These are phyloP conservation scores for Aspidiotus rigidus DNA, from an alignment of 2,888 invertebrate genomes.

Conservation along the genomic window DNA sequence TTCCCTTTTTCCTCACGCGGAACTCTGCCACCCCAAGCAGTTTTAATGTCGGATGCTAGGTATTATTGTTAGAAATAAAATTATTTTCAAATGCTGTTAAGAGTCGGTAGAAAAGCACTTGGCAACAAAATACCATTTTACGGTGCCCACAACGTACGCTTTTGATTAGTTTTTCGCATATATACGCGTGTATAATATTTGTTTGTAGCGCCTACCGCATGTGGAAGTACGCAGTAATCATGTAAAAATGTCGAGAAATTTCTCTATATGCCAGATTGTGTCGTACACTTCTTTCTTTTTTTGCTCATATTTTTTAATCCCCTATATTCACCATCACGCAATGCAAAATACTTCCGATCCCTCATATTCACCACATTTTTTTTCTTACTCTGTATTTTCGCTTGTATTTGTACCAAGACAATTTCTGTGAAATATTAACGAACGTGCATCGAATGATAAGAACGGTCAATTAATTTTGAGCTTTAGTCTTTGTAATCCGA, in stretches of 20 bases:
- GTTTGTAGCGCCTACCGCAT: slow-evolving; percentile 7
- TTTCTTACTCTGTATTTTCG: not conserved
- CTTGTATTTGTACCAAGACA: not conserved
- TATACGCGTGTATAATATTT: not conserved
- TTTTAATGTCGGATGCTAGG: not conserved
- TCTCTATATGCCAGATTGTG: slow-evolving; percentile 28
- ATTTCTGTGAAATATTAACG: not conserved
- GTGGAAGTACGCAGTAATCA: slow-evolving; percentile 27
- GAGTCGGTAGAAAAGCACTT: slow-evolving; percentile 22
- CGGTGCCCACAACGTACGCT: slow-evolving; percentile 11
- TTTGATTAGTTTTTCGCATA: slow-evolving; percentile 29
- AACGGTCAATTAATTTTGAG: slow-evolving; percentile 1
- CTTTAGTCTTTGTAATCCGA: too few species aligned
- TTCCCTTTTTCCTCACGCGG: not conserved
- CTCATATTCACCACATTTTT: too few species aligned
- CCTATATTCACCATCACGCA: not conserved
- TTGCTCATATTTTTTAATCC: slow-evolving; percentile 5
- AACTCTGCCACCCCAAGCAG: not conserved
- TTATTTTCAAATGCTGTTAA: slow-evolving; percentile 31
- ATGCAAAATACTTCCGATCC: not conserved
- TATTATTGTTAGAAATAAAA: slow-evolving; percentile 30
- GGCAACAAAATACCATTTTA: slow-evolving; percentile 28
- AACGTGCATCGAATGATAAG: slow-evolving; percentile 5
- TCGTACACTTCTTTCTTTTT: slow-evolving; percentile 9
- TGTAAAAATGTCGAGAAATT: slow-evolving; percentile 22